Evolutionary conservation across 1,140 invertebrate genomes (phyloP).

Genomic region (Copidosoma floridanum): DNA sequence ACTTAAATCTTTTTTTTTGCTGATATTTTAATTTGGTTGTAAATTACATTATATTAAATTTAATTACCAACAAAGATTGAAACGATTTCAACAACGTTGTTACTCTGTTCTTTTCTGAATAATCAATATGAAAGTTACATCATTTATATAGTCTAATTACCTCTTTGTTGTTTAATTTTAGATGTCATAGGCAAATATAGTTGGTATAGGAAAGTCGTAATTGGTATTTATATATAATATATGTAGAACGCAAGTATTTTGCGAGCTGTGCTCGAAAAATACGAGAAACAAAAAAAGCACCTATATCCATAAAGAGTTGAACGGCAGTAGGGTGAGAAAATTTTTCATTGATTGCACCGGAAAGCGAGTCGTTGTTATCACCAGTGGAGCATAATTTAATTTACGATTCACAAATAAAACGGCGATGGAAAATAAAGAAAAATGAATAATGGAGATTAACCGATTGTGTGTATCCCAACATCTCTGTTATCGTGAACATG

Average conservation of each 20-base stretch:
- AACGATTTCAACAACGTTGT: neutral
- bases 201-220: constrained; percentile 9
- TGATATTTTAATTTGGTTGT: too few species aligned
- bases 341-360: constrained; percentile 9
- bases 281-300: neutral
- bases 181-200: constrained; percentile 10
- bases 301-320: too few species aligned
- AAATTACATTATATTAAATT: neutral
- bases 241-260: constrained; percentile 10
- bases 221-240: constrained; percentile 17
- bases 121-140: constrained; percentile 9
- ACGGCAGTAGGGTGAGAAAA: neutral
- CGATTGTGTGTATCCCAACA: constrained; percentile 4
- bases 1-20: neutral
- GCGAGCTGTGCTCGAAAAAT: constrained; percentile 25
- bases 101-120: neutral
- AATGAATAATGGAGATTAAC: constrained; percentile 2
- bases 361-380: constrained; percentile 18
- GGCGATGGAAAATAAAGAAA: neutral
- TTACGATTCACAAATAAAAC: neutral
- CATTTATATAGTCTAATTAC: constrained; percentile 17
- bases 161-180: constrained; percentile 20
- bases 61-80: neutral
- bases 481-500: constrained; percentile 8
- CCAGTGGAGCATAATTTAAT: neutral